A percentile compares a stretch with the other conserved stretches of the same genome.
These are phyloP conservation scores for Styela clava DNA, from an alignment of 23 tunicate genomes.

Conservation along the genomic window DNA sequence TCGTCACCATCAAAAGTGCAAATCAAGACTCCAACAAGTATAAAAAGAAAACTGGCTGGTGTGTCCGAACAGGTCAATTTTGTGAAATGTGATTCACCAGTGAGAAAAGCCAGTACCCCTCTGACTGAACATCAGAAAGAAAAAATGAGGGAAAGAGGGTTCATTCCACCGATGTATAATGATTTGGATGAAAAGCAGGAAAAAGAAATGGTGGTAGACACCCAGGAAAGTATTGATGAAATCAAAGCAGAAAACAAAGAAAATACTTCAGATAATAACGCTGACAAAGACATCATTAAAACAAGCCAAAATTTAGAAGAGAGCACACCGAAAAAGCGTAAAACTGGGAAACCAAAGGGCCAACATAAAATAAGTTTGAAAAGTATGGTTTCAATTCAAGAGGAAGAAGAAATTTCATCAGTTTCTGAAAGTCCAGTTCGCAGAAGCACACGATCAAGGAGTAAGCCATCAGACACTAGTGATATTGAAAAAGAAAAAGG, in stretches of 20 bases:
- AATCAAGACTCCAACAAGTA: neutral
- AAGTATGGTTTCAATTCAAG: neutral
- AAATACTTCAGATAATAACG: slow-evolving; percentile 9
- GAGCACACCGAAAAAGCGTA: neutral
- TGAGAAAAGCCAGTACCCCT: slow-evolving; percentile 5
- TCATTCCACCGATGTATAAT: slow-evolving; percentile 26
- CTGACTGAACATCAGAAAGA: slow-evolving; percentile 29
- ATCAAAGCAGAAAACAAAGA: neutral
- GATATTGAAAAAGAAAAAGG: neutral
- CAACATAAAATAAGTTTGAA: neutral
- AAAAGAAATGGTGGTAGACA: slow-evolving; percentile 12
- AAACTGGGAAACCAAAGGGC: neutral
- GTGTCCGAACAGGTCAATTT: neutral
- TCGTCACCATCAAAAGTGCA: neutral
- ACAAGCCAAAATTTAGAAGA: slow-evolving; percentile 1
- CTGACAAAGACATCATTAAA: neutral
- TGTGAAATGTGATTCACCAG: slow-evolving; percentile 27
- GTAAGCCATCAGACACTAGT: neutral
- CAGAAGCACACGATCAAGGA: neutral
- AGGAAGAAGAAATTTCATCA: neutral
- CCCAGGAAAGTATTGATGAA: neutral
- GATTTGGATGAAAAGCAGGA: slow-evolving; percentile 22
- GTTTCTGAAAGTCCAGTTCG: neutral
- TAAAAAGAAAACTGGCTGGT: slow-evolving; percentile 12
- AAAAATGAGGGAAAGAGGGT: slow-evolving; percentile 13